Conservation (phyloP, 2,113 vertebrate species). For the Rhynchopsitta pachyrhyncha region DNA sequence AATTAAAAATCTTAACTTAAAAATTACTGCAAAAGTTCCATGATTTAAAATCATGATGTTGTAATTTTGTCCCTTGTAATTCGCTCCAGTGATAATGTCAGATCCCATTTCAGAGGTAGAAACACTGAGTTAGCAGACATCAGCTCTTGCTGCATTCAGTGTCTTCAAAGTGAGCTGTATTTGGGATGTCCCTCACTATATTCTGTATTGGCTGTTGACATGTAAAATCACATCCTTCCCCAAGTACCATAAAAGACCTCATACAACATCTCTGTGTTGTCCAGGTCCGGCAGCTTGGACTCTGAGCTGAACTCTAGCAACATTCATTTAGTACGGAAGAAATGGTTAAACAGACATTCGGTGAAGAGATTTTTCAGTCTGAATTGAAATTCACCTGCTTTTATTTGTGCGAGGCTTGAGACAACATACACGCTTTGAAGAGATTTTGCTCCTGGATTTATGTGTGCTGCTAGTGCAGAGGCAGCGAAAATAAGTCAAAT, state of each 20-base stretch:
- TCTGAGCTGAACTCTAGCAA: background rate
- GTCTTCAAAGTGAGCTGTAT: background rate
- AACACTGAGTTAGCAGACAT: background rate
- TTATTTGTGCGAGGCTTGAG: background rate
- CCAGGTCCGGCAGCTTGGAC: background rate
- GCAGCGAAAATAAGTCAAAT: constrained; percentile 7
- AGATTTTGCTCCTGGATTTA: background rate
- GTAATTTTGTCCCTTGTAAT: background rate
- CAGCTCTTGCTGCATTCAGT: background rate
- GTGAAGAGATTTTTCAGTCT: background rate
- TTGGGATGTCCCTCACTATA: background rate
- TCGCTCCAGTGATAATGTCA: background rate
- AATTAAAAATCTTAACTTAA: background rate
- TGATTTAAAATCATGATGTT: background rate
- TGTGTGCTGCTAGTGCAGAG: background rate
- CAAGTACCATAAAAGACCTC: background rate
- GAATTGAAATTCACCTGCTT: background rate
- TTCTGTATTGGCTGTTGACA: accelerated
- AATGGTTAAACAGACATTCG: background rate
- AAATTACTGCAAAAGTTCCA: background rate
- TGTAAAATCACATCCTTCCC: background rate
- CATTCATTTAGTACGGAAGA: background rate
- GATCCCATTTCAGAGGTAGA: background rate
- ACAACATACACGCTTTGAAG: background rate
- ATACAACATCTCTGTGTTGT: no score